Percentiles rank a stretch among this genome's conserved stretches.
Conservation (phyloP, 64 coral and sea anemone species). For the Astreopora myriophthalma region DNA sequence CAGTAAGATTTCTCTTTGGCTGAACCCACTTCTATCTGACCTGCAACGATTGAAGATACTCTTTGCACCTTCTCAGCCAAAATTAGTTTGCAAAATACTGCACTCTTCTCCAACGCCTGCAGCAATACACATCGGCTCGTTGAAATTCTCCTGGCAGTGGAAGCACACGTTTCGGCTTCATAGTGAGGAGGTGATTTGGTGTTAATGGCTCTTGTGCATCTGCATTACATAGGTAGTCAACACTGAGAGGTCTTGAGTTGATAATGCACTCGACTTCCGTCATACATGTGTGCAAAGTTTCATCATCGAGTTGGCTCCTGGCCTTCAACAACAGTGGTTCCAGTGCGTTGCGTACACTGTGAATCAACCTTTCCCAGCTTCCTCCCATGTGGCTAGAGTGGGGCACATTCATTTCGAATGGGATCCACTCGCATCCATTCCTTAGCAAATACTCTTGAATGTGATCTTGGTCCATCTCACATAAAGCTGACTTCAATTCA, state of each 20-base stretch:
- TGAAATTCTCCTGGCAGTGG: neutral
- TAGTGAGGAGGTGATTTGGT: neutral
- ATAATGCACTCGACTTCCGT: neutral
- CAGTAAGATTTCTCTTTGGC: constrained; percentile 1
- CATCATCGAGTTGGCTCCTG: neutral
- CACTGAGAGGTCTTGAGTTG: neutral
- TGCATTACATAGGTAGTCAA: neutral
- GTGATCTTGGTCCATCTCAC: neutral
- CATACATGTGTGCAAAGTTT: neutral
- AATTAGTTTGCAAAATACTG: constrained; percentile 21
- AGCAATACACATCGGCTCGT: neutral
- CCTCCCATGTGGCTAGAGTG: neutral
- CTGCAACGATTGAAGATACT: constrained; percentile 18
- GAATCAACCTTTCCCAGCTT: neutral
- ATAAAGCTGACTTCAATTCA: neutral
- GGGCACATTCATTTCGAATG: neutral
- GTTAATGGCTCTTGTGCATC: neutral
- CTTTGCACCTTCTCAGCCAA: neutral
- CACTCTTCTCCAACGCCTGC: neutral
- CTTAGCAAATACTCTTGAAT: neutral
- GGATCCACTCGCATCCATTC: neutral
- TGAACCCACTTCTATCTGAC: constrained; percentile 6
- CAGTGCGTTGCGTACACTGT: neutral
- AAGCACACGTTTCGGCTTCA: neutral
- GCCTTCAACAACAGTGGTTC: neutral